Evolutionary conservation across 2,797 vertebrate genomes (phyloP), one percentile per base, ranked within the genome.

Genomic region (Phrynocephalus vlangalii): DNA sequence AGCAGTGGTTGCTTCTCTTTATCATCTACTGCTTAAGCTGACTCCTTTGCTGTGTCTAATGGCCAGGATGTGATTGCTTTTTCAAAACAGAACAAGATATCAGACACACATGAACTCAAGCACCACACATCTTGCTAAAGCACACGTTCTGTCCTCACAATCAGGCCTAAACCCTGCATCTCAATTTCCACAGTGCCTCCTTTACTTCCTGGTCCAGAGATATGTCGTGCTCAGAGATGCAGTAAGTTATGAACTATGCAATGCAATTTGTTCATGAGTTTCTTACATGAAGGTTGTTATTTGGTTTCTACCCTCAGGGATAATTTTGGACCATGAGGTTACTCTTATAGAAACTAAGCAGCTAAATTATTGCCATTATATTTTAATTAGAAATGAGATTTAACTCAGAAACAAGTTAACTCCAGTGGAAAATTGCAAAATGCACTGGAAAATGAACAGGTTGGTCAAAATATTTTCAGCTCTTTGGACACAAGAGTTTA

Each of bases 311-410:
- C 68, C 56, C 67, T 60, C 15, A 63, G 70, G 24, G 50, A 72
- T 81, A 38, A 80, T 80, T 60, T 44, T 9, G 50, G 56, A n/a
- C 24, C 66, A 9, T 5, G 30, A n/a, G 44, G 63, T 71, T 83
- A 30, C 63, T 87, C 60, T 83, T 44, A n/a, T 77, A 30, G 80
- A 68, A 87, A n/a, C 63, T 67, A 63, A 76, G 38, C 56, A 66
- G 56, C 60, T 84, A 76, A 76, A 84, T 84, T 84, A 77, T 56
- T 77, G 56, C 73, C 56, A 84, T 76, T 84, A 77, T 84, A 76
- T 76, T 84, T 84, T 73, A 84, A 66, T 84, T 84, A 84, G 83
- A 84, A 84, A 84, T 68, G 50, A 79, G 26, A 56, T 70, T 72
- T 87, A 80, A 26, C 33, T 73, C 80, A 81, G 60, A 76, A 87